Percentiles rank a stretch among this genome's conserved stretches.
Evolutionary conservation across 2,797 vertebrate species (phyloP).

Genomic region (Centropyge bicolor): DNA sequence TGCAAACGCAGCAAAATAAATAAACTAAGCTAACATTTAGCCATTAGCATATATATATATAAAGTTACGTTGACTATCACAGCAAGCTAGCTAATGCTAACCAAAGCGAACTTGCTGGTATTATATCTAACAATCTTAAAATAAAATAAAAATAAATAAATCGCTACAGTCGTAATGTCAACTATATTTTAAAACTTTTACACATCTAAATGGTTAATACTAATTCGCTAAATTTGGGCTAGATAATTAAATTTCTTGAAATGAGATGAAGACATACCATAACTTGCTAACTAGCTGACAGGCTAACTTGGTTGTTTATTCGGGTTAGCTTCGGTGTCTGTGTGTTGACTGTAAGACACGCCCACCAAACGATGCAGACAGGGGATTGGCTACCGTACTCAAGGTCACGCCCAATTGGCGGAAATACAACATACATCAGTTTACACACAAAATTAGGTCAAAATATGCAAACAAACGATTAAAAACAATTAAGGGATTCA

Average conservation of each 20-base stretch:
- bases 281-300: conserved; percentile 47
- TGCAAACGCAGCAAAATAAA: conserved; percentile 18
- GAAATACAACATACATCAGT: not conserved
- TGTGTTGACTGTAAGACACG: conserved; percentile 24
- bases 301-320: conserved; percentile 68
- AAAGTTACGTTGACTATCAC: conserved; percentile 39
- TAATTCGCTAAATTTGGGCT: no score
- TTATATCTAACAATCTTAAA: not conserved
- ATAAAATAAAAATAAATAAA: not conserved
- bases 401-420: not conserved
- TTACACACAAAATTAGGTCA: no score
- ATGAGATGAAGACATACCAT: conserved; percentile 49
- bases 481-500: not conserved
- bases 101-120: conserved; percentile 40
- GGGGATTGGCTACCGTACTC: conserved; percentile 47
- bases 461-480: no score
- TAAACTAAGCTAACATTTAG: conserved; percentile 18
- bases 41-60: not conserved
- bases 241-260: not conserved
- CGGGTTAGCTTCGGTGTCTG: conserved; percentile 40
- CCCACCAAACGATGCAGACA: conserved; percentile 27
- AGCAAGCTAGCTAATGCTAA: conserved; percentile 52
- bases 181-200: not conserved
- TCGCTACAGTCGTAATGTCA: rapidly evolving
- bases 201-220: not conserved